Base-by-base conservation (phyloP, 2,888 invertebrate genomes). In the Microchrysa polita region DNA sequence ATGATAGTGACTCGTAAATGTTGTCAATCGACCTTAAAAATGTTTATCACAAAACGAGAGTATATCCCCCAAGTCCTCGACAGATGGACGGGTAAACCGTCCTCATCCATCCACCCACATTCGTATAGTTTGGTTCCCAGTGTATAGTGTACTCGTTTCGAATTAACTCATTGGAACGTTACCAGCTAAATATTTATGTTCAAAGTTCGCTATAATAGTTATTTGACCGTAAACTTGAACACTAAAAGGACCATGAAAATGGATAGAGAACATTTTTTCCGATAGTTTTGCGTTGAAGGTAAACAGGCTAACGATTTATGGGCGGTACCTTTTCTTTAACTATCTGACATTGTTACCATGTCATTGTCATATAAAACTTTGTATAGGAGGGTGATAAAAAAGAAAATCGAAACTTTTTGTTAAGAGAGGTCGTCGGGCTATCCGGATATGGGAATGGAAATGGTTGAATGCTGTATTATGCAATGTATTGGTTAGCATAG, bases 191-290 rank as follows among this genome's bases (percentile, higher is more conserved):
- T n/a, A 22, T 59, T 59, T 59, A 23, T 65, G 61, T 40, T 61
- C 44, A 44, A 65, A 65, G 44, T 53, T 53, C 16, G 20, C 53
- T 52, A 34, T 61, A 52, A 27, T 67, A 67, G 52, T 67, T 67
- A 67, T 67, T 34, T 53, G 67, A 67, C 67, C 67, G 67, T 67
- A 67, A 67, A 67, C 67, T 67, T 67, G 67, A 20, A 67, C 67
- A 53, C 23, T 27, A 67, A 67, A 67, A 67, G 67, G 53, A 52
- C 27, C 67, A 53, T 27, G 52, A 67, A 67, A 20, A 53, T 34
- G 27, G 27, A 7, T 5, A 34, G 27, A 34, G 27, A 34, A 34
- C n/a, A n/a, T n/a, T n/a, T n/a, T 34, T 23, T 23, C 14, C 53
- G n/a, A 34, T 23, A 61, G 10, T 40, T 34, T 34, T n/a, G n/a